Evolutionary conservation across 2,888 invertebrate species (phyloP).

Genomic region (Coleophora flavipennella): DNA sequence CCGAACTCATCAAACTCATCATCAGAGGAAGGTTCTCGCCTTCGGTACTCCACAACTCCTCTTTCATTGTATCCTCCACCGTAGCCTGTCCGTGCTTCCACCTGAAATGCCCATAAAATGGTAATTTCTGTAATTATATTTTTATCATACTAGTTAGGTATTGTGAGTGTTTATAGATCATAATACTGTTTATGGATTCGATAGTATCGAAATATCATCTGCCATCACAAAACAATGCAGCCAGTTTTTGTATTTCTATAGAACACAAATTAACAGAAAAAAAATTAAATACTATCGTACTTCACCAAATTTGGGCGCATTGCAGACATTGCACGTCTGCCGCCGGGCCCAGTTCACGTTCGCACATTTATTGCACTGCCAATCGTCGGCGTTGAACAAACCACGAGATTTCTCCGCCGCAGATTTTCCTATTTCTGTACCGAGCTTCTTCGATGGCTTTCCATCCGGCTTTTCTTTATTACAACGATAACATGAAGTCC

Average conservation of each 20-base stretch:
- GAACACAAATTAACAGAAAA: background rate
- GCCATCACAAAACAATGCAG: background rate
- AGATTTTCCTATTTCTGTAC: slow-evolving; percentile 97
- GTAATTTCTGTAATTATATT: background rate
- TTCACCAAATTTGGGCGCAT: slow-evolving; percentile 97
- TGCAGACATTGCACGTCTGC: slow-evolving; percentile 98
- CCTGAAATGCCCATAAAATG: slow-evolving; percentile 32
- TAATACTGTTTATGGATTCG: background rate
- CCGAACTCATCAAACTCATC: slow-evolving; percentile 98
- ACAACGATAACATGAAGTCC: slow-evolving; percentile 93
- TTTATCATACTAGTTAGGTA: too few species aligned
- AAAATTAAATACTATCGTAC: slow-evolving; percentile 68
- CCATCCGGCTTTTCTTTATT: slow-evolving; percentile 77
- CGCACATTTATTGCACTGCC: slow-evolving; percentile 99
- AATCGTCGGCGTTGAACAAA: slow-evolving; percentile 97
- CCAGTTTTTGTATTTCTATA: background rate
- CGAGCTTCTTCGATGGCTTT: slow-evolving; percentile 79
- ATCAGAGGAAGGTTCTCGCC: slow-evolving; percentile 87
- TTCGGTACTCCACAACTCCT: slow-evolving; percentile 95
- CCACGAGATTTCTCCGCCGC: slow-evolving; percentile 98
- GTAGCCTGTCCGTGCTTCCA: slow-evolving; percentile 84
- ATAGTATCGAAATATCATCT: background rate
- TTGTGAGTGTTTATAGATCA: too few species aligned
- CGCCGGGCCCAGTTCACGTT: slow-evolving; percentile 99
- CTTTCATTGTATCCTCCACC: slow-evolving; percentile 97